phyloP scores from a whole-genome alignment of 2,888 invertebrate species.

The Petrolisthes cinctipes region DNA sequence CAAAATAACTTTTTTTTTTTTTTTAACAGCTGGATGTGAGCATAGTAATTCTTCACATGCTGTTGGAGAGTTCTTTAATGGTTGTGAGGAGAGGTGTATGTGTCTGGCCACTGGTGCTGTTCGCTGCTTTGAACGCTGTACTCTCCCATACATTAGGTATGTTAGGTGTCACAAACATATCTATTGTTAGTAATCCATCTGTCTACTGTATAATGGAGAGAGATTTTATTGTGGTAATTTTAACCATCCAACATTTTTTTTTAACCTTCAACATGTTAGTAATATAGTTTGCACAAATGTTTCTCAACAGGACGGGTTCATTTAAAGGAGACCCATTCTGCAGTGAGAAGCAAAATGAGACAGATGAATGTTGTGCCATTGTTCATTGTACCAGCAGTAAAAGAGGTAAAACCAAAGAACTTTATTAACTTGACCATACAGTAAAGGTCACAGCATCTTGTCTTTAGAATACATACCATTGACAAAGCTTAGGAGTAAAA shows the following conservation, averaged over 20 bases:
- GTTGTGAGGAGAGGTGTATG: constrained; percentile 66
- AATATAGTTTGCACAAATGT: neutral
- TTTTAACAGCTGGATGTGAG: constrained; percentile 67
- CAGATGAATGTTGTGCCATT: constrained; percentile 67
- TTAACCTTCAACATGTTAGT: neutral
- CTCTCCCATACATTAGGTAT: constrained; percentile 62
- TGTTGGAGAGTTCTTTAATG: constrained; percentile 65
- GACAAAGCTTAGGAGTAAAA: too few relatives aligned
- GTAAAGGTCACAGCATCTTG: too few relatives aligned
- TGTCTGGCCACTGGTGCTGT: constrained; percentile 65
- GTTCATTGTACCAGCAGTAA: constrained; percentile 59
- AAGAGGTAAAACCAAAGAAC: neutral
- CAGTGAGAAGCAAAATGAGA: constrained; percentile 59
- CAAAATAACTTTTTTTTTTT: neutral
- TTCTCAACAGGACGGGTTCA: constrained; percentile 57
- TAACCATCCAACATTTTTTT: too few relatives aligned
- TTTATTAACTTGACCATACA: too few relatives aligned
- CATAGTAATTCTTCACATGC: constrained; percentile 66
- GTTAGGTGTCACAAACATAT: neutral
- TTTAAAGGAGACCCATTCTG: constrained; percentile 65
- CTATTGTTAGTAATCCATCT: neutral
- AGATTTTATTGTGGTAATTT: too few relatives aligned
- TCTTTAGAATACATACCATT: too few relatives aligned
- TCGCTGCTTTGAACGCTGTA: constrained; percentile 66
- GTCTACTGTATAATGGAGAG: too few relatives aligned